Conservation (phyloP, 1,140 invertebrate genomes). For the Meteorus sp. region DNA sequence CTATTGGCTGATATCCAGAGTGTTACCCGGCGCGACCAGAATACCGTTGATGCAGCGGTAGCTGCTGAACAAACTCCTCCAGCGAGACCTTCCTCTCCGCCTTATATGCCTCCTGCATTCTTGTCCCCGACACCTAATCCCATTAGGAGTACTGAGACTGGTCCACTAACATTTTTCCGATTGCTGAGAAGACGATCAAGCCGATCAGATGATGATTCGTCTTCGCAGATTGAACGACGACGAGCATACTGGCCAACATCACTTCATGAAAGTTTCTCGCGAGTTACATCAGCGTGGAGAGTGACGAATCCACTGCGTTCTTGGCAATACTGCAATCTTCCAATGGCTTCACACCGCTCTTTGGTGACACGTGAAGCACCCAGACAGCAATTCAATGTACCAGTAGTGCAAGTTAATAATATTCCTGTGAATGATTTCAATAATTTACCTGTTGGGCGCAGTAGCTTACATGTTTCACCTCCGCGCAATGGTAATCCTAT, state of each 20-base stretch:
- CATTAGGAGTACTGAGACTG: background rate
- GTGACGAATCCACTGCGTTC: too few relatives aligned
- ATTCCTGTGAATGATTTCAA: conserved; percentile 56
- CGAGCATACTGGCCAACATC: background rate
- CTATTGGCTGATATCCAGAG: conserved; percentile 38
- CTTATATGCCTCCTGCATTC: too few relatives aligned
- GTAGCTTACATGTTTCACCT: conserved; percentile 31
- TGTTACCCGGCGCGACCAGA: conserved; percentile 41
- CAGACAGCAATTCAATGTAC: conserved; percentile 51
- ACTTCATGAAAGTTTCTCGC: background rate
- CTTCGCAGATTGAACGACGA: too few relatives aligned
- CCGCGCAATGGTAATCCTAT: conserved; percentile 19
- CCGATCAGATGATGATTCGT: too few relatives aligned
- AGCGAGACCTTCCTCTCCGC: background rate
- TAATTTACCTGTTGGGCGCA: conserved; percentile 40
- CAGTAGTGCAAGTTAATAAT: conserved; percentile 65
- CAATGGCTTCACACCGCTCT: too few relatives aligned
- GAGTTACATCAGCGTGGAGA: too few relatives aligned
- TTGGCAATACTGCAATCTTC: too few relatives aligned
- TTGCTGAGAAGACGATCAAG: too few relatives aligned
- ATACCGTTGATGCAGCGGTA: conserved; percentile 12
- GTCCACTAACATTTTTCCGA: too few relatives aligned
- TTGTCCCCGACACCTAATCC: background rate
- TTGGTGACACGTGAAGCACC: background rate
- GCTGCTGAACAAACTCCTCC: conserved; percentile 11